These are phyloP conservation scores for Siderastrea siderea DNA, from an alignment of 92 coral and sea anemone genomes.

Conservation along the genomic window DNA sequence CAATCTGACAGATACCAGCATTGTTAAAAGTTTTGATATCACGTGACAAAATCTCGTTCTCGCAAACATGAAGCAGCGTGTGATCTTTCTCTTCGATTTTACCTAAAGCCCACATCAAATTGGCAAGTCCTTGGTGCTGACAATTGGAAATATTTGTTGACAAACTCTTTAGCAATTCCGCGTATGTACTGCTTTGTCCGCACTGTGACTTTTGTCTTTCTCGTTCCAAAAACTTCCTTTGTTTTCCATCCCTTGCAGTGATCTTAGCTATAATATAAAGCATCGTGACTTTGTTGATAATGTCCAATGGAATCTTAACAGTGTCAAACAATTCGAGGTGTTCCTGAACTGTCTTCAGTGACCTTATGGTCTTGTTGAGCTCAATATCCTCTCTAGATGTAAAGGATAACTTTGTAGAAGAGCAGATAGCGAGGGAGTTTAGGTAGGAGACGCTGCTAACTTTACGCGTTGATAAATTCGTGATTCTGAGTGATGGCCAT, in stretches of 20 bases:
- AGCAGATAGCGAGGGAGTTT: not conserved
- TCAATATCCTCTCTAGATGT: not conserved
- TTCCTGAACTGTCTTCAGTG: not conserved
- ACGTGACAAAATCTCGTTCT: conserved; percentile 5
- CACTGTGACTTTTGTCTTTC: not conserved
- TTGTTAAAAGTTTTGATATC: not conserved
- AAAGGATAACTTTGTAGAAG: not conserved
- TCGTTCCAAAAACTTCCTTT: not conserved
- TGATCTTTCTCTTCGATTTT: not conserved
- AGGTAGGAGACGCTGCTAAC: not conserved
- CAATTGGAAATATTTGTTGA: not conserved
- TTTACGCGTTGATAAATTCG: not conserved
- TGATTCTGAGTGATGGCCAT: not conserved
- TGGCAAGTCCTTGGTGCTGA: not conserved
- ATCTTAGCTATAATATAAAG: conserved; percentile 9
- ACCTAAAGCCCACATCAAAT: conserved; percentile 4
- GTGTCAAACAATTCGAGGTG: conserved; percentile 1
- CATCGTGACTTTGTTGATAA: not conserved
- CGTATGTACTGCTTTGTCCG: not conserved
- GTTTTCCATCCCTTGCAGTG: not conserved
- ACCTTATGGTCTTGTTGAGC: not conserved
- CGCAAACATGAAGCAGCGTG: conserved; percentile 2
- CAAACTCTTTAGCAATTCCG: not conserved
- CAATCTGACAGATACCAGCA: conserved; percentile 20
- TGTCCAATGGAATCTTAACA: not conserved